phyloP scores from a whole-genome alignment of 1,140 invertebrate species.

The Bombus terrestris region DNA sequence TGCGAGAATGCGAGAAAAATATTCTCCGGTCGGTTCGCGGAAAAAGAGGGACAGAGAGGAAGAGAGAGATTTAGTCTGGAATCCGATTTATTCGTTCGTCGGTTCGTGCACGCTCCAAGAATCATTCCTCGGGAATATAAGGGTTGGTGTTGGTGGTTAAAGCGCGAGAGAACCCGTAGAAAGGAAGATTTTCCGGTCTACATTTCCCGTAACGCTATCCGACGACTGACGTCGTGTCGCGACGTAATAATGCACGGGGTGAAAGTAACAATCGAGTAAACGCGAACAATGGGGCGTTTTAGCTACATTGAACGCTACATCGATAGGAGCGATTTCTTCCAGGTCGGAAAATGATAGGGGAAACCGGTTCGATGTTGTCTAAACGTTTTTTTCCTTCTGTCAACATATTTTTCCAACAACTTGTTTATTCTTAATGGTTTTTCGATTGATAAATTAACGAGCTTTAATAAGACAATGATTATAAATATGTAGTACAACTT shows the following conservation, averaged over 20 bases:
- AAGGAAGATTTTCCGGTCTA: slow-evolving; percentile 50
- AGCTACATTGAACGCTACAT: slow-evolving; percentile 4
- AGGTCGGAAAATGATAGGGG: neutral
- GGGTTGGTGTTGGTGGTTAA: slow-evolving; percentile 26
- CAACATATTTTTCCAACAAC: too few relatives aligned
- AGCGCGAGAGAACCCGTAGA: slow-evolving; percentile 4
- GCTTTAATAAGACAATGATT: too few relatives aligned
- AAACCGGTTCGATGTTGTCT: neutral
- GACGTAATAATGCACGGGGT: slow-evolving; percentile 17
- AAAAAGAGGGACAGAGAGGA: neutral
- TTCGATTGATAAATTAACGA: too few relatives aligned
- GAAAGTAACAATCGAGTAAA: slow-evolving; percentile 34
- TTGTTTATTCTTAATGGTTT: too few relatives aligned
- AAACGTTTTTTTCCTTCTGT: too few relatives aligned
- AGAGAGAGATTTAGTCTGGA: neutral
- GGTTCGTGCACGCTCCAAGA: slow-evolving; percentile 46
- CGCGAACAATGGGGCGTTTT: slow-evolving; percentile 10
- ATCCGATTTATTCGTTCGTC: slow-evolving; percentile 59
- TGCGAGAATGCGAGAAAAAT: neutral
- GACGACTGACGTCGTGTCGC: neutral
- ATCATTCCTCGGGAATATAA: slow-evolving; percentile 51
- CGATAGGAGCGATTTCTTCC: neutral
- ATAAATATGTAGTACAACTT: too few relatives aligned
- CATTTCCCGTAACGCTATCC: slow-evolving; percentile 21
- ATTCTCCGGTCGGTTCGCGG: slow-evolving; percentile 26